Base-by-base conservation (phyloP, 2,797 vertebrate genomes). In the Brachymystax lenok region DNA sequence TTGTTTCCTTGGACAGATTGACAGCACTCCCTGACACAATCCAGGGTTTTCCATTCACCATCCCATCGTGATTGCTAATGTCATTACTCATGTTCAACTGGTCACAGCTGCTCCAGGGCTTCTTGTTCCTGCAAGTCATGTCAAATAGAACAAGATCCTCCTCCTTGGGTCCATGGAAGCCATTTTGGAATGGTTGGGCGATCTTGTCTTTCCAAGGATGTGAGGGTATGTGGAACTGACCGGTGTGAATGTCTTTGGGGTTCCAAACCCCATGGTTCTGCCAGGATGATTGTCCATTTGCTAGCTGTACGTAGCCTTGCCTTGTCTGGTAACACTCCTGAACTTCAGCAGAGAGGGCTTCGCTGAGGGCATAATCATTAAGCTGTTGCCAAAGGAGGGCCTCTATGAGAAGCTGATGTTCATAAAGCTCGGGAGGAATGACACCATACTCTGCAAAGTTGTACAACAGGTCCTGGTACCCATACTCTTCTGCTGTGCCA, bases 1-100 rank as follows among this genome's bases (percentile, higher is more conserved):
- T 92, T 77, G 87, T 85, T 86, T 95, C 94, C 71, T 84, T 92
- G 66, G 95, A 96, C 40, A 98, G 91, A 90, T 97, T 97, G 63
- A 97, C 77, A 75, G 91, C 92, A 64, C 59, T 72, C 7, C 90
- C 85, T 77, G 87, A 91, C 67, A 91, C 90, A 82, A 94, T 89
- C 91, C 92, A 94, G 16, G 90, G 82, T 81, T 92, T 92, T 88
- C 3, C 81, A 35, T 88, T 87, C 10, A 30, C 70, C 17, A 33
- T 69, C 4, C 27, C 74, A 73, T 81, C 83, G 72, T 80, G 70
- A 82, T 77, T 63, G 27, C 21, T 56, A 16, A 88, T 54, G 64
- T 84, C 67, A 77, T 91, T 27, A 21, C n/a, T 63, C 59, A 63
- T 10, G 21, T 63, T 88, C 67, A 94, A 83, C 80, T 94, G 73